Evolutionary conservation across 2,797 vertebrate genomes (phyloP).

Genomic region (Poeciliopsis paucimaculata): DNA sequence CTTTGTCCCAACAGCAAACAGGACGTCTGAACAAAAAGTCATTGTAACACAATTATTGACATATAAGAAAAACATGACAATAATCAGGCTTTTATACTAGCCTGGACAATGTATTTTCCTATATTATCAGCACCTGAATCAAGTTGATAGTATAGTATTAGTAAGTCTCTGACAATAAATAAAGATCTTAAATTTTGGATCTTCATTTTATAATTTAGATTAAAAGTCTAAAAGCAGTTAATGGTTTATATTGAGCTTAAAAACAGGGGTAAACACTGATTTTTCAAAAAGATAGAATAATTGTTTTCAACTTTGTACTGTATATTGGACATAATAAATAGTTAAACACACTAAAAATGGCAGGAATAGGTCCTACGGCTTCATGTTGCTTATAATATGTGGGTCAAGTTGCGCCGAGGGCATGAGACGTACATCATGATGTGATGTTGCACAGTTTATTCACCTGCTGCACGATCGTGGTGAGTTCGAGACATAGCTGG

Average conservation of each 20-base stretch:
- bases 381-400: background rate
- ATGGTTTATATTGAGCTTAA: background rate
- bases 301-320: background rate
- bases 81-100: background rate
- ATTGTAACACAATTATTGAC: background rate
- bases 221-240: background rate
- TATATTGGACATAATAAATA: background rate
- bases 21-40: background rate
- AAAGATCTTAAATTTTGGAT: background rate
- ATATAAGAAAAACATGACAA: background rate
- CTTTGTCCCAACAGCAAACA: background rate
- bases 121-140: background rate
- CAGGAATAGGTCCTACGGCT: background rate
- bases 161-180: background rate
- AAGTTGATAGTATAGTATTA: background rate
- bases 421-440: background rate
- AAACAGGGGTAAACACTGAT: too few species aligned
- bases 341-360: background rate
- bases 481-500: slow-evolving; percentile 98
- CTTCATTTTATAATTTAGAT: background rate
- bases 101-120: background rate
- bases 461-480: slow-evolving; percentile 98
- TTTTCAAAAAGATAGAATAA: background rate
- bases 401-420: background rate
- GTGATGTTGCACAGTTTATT: background rate